Evolutionary conservation across 2,113 vertebrate species (phyloP).

Genomic region (Tragelaphus strepsiceros): DNA sequence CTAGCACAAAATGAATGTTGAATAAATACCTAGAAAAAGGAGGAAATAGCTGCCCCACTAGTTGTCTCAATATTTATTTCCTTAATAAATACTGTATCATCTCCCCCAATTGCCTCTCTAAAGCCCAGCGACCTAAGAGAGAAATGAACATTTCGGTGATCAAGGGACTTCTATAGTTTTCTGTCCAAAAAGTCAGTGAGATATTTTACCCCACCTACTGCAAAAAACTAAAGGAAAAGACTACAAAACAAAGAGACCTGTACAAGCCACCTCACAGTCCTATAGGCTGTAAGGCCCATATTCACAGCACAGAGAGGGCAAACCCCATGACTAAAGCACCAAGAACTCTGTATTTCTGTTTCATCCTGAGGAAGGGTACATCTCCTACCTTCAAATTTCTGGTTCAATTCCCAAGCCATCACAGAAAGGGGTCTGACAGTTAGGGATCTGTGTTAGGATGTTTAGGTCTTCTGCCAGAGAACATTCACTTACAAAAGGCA

Average conservation of each 20-base stretch:
- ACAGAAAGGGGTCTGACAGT: not conserved
- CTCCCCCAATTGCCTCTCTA: not conserved
- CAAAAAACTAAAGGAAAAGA: not conserved
- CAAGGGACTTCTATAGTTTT: slow-evolving; percentile 26
- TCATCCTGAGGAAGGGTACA: not conserved
- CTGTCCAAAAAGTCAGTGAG: not conserved
- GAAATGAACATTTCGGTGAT: not conserved
- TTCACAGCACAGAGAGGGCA: not conserved
- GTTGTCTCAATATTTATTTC: not conserved
- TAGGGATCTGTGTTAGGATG: not conserved
- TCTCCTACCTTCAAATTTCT: not conserved
- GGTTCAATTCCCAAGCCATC: not conserved
- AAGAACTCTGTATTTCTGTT: not conserved
- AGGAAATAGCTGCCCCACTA: not conserved
- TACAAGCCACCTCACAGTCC: not conserved
- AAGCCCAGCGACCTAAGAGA: not conserved
- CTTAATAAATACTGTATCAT: not conserved
- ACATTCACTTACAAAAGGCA: not conserved
- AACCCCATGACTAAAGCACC: not conserved
- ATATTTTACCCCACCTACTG: not conserved
- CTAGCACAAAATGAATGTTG: not conserved
- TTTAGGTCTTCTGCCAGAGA: not conserved
- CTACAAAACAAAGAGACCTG: not conserved
- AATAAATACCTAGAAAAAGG: not conserved
- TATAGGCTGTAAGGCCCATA: not conserved